Evolutionary conservation across 2,888 invertebrate genomes (phyloP).

Genomic region (Euplexia lucipara): DNA sequence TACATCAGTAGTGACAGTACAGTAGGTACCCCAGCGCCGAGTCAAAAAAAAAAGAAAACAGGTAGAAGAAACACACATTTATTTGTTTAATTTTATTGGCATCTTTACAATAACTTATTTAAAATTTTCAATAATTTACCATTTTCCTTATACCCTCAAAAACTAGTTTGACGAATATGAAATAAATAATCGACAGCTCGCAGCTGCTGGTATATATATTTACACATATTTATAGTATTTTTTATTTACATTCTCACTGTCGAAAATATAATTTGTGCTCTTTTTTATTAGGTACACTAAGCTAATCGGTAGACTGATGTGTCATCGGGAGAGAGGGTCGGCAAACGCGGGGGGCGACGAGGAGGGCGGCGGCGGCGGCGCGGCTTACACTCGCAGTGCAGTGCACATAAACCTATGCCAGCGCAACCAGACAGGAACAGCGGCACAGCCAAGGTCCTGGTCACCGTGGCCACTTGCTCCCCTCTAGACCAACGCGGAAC

Average conservation of each 20-base stretch:
- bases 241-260: constrained; percentile 74
- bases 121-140: constrained; percentile 20
- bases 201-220: constrained; percentile 36
- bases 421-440: constrained; percentile 96
- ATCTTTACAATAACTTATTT: constrained; percentile 51
- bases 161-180: constrained; percentile 26
- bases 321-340: constrained; percentile 90
- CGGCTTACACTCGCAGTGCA: constrained; percentile 96
- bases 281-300: constrained; percentile 67
- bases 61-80: constrained; percentile 17
- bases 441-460: constrained; percentile 96
- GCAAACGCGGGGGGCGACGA: constrained; percentile 92
- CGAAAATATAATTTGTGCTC: constrained; percentile 69
- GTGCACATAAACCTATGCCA: constrained; percentile 95
- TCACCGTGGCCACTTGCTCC: constrained; percentile 95
- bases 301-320: constrained; percentile 87
- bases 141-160: constrained; percentile 16
- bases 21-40: no score
- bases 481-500: constrained; percentile 96
- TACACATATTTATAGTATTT: constrained; percentile 63
- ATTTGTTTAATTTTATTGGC: constrained; percentile 40
- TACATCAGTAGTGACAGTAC: not conserved
- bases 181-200: constrained; percentile 47
- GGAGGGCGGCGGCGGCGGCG: constrained; percentile 93
- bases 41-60: not conserved